Base-by-base conservation (phyloP, 2,113 vertebrate species). In the Planiliza haematocheilus region DNA sequence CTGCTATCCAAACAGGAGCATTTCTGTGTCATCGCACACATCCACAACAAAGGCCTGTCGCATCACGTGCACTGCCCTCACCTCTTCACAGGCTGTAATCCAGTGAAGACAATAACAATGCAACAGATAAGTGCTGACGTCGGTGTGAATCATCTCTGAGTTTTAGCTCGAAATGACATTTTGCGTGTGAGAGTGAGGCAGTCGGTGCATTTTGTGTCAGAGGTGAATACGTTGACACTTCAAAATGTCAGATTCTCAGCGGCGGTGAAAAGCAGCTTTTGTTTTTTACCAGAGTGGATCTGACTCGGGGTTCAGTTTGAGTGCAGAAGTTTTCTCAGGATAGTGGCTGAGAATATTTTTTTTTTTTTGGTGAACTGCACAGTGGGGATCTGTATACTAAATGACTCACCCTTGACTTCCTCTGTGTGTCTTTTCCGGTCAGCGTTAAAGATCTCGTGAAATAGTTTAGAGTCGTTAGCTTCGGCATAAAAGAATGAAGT, bases 211-310 rank as follows among this genome's bases (percentile, higher is more conserved):
- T 57, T 43, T 61, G 48, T 74, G 57, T 68, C 37, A 2, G 13
- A 50, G 69, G 24, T 39, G 46, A 72, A 60, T 52, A 57, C 58
- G 55, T 18, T 14, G 45, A 70, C 51, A 20, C 60, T 75, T 66
- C 12, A 55, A 77, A 83, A 85, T 85, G 72, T 84, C 81, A 72
- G 48, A 12, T 55, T 85, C 68, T 61, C 71, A 71, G 82, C 45
- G 9, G 61, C n/a, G 2, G 21, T 51, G 51, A 77, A 61, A 66
- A 69, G 73, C 69, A 14, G 71, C 73, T 78, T 65, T 85, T 30
- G 24, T 75, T 86, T 64, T 13, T 14, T 39, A 38, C 18, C n/a
- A 1, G 9, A 79, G 14, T 60, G 58, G 49, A 10, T 36, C 30
- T 11, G 21, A 75, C 8, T 16, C 11, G 7, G 34, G 4, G 12